Base-by-base conservation (phyloP, 2,888 invertebrate species). In the Dryomyza anilis region DNA sequence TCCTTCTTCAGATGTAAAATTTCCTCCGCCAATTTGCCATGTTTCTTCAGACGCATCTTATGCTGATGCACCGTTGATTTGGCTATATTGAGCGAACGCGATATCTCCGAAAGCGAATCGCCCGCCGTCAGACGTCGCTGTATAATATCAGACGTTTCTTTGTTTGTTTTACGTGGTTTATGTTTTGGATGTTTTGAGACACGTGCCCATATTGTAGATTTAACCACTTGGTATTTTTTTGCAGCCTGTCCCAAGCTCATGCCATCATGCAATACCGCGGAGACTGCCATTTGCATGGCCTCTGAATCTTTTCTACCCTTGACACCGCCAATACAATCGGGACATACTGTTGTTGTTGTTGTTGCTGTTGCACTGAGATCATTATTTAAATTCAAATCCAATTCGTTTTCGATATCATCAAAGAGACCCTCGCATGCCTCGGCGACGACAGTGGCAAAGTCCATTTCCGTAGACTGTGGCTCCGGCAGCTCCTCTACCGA, bases 1-100 rank as follows among this genome's bases (percentile, higher is more conserved):
- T 21, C 65, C 50, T 52, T 66, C 64, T 5, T 45, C 39, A 29
- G 19, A 27, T 67, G 58, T 19, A 61, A 23, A 45, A 62, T 58
- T n/a, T n/a, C n/a, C 2, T 68, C 3, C 16, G 73, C 71, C n/a
- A 73, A 48, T 30, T 64, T 33, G 0, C 71, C 70, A 2, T 52
- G 36, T 33, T 70, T 63, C 4, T 69, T 68, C 1, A 73, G 55
- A 27, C 71, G 70, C 48, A 66, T 71, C 53, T 73, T 73, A 48
- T 72, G 72, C 23, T 65, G 63, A 62, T 72, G 70, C 29, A 73
- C 52, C 0, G 72, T 72, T 4, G 73, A 72, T 33, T 72, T 72
- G 7, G 73, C 61, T 2, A 73, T 65, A 33, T 72, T 69, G 7
- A 73, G 48, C 1, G 67, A 63, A 30, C 72, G 67, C 12, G 73